These are phyloP conservation scores for Chrysemys picta DNA, from an alignment of 2,113 vertebrate genomes.

Conservation along the genomic window DNA sequence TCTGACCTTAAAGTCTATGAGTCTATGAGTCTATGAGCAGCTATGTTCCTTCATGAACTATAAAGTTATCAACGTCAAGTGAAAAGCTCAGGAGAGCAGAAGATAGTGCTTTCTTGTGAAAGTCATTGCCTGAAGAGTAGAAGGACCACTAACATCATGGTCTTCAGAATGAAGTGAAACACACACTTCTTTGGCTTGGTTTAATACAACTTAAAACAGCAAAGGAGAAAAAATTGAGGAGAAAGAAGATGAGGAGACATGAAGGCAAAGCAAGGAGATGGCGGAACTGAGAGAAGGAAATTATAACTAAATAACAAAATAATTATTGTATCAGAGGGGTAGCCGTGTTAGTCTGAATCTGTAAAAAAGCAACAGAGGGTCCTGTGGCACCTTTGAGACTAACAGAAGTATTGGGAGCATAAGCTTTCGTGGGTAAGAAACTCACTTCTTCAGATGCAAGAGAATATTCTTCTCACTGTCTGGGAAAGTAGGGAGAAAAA, in stretches of 20 bases:
- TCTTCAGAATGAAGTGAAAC: neutral
- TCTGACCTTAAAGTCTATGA: no score
- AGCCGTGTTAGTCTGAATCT: no score
- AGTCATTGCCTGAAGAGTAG: neutral
- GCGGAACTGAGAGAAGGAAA: neutral
- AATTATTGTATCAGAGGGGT: neutral
- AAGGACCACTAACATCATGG: neutral
- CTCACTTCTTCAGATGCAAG: no score
- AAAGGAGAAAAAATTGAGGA: no score
- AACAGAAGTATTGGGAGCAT: no score
- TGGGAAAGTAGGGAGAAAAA: neutral
- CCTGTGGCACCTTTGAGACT: no score
- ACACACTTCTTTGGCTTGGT: neutral
- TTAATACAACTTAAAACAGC: neutral
- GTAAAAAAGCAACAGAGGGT: no score
- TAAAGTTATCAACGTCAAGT: neutral
- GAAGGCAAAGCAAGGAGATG: neutral
- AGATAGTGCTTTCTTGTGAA: neutral
- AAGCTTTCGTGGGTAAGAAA: no score
- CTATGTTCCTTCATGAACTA: neutral
- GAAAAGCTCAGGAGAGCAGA: neutral
- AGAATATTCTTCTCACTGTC: neutral
- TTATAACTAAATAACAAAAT: neutral
- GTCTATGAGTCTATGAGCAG: no score
- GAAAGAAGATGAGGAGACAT: neutral